Evolutionary conservation across 2,113 vertebrate genomes (phyloP).

Genomic region (Puntigrus tetrazona): DNA sequence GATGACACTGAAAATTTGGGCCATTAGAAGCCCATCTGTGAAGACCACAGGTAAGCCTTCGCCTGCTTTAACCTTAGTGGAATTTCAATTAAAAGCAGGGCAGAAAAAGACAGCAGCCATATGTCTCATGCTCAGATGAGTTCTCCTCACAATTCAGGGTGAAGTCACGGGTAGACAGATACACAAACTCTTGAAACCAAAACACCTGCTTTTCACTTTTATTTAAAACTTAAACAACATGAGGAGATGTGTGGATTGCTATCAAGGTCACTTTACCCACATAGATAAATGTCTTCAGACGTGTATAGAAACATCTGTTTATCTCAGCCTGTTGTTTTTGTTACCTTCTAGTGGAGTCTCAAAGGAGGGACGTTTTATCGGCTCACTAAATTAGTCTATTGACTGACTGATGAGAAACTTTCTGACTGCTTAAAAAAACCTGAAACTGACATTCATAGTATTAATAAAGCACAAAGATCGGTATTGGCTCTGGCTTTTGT

Average conservation of each 20-base stretch:
- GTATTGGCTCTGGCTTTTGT: too few relatives aligned
- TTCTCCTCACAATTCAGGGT: neutral
- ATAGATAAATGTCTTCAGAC: conserved; percentile 8
- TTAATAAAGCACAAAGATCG: neutral
- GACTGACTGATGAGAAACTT: conserved; percentile 5
- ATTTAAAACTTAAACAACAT: neutral
- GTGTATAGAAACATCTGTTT: neutral
- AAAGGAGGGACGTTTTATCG: neutral
- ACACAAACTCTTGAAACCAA: neutral
- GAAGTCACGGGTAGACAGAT: neutral
- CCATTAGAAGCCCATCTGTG: conserved; percentile 37
- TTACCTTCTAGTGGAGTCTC: neutral
- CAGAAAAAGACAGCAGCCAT: conserved; percentile 26
- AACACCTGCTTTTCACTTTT: conserved; percentile 16
- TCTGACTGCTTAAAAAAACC: neutral
- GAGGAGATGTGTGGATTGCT: neutral
- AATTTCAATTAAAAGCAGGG: conserved; percentile 38
- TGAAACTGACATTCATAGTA: neutral
- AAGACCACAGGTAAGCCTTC: conserved; percentile 40
- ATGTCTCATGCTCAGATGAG: conserved; percentile 24
- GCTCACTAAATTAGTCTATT: conserved; percentile 1
- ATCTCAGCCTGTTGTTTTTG: neutral
- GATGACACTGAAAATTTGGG: neutral
- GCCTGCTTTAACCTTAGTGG: conserved; percentile 14
- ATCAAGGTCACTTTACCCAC: conserved; percentile 9